Evolutionary conservation across 2,888 invertebrate genomes (phyloP).

Genomic region (Sturmia bella): DNA sequence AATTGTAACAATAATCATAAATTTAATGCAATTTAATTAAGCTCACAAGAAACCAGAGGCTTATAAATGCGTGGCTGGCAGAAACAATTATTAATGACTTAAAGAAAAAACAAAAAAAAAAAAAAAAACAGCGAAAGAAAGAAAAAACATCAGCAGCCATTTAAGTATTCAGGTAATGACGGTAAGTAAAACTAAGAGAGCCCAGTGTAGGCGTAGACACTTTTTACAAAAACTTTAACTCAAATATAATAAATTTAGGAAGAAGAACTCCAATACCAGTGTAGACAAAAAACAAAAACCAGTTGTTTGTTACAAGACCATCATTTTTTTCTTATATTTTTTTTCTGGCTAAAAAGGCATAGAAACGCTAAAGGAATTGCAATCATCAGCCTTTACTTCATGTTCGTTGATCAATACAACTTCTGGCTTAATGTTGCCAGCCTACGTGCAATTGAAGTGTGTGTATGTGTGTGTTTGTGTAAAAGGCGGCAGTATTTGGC

Average conservation of each 20-base stretch:
- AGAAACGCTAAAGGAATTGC: slow-evolving; percentile 15
- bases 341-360: neutral
- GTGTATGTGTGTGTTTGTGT: neutral
- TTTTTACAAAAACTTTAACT: neutral
- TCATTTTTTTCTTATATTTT: neutral
- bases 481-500: neutral
- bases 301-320: slow-evolving; percentile 19
- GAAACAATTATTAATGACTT: slow-evolving; percentile 37
- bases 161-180: slow-evolving; percentile 2
- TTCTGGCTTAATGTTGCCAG: neutral
- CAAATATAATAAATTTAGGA: slow-evolving; percentile 1
- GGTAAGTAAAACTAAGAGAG: too few relatives aligned
- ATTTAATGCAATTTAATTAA: slow-evolving; percentile 27
- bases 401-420: slow-evolving; percentile 1
- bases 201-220: slow-evolving; percentile 16
- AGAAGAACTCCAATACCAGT: neutral
- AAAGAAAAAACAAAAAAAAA: neutral
- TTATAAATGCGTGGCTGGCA: slow-evolving; percentile 34
- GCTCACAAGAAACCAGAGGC: slow-evolving; percentile 7
- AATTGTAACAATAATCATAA: slow-evolving; percentile 21
- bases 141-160: neutral
- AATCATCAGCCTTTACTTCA: slow-evolving; percentile 3
- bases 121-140: neutral
- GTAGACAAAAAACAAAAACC: neutral
- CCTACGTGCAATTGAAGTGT: slow-evolving; percentile 27